Base-by-base conservation (phyloP, 2,888 invertebrate species). In the Yponomeuta plumbellus region DNA sequence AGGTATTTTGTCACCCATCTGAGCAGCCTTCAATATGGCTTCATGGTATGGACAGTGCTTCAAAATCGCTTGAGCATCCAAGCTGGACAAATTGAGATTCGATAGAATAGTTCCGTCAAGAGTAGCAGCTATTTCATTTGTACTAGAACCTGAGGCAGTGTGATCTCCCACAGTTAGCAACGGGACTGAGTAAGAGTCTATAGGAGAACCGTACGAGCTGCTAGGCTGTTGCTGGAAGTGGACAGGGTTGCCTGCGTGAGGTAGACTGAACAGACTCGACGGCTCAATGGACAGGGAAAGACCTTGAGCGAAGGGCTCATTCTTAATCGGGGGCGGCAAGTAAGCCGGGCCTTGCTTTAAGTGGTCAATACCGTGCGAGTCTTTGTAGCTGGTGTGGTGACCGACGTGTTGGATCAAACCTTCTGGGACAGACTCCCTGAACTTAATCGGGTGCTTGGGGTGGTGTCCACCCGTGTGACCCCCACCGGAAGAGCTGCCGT, bases 401-500 rank as follows among this genome's bases (percentile, higher is more conserved):
- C 93, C 95, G 69, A 94, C 93, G 65, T 93, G 94, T 71, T 94
- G 92, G 3, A 96, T 84, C 5, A 96, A 81, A 0, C 95, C 95
- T 65, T 92, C 90, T 0, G 96, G 95, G 0, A 96, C 94, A 0
- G 95, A 93, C n/a, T 95, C 94, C 62, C 95, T 92, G 80, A 95
- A 96, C 71, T 94, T 92, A 6, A 96, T 92, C 0, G 96, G 96
- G 44, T 92, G 91, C 75, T 89, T 91, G 0, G 94, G 93, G 0
- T 80, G 79, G 64, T 78, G 83, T 1, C 88, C 85, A 2, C 92
- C 89, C 0, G 88, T 78, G 70, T 85, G 85, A 0, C 86, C 86
- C 0, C 91, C 91, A 6, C 91, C 91, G 0, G 91, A 88, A 66
- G 83, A 79, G 0, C 83, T 78, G 0, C 91, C 91, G 66, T 90